phyloP scores from a whole-genome alignment of 2,797 vertebrate genomes.

The Picus viridis region DNA sequence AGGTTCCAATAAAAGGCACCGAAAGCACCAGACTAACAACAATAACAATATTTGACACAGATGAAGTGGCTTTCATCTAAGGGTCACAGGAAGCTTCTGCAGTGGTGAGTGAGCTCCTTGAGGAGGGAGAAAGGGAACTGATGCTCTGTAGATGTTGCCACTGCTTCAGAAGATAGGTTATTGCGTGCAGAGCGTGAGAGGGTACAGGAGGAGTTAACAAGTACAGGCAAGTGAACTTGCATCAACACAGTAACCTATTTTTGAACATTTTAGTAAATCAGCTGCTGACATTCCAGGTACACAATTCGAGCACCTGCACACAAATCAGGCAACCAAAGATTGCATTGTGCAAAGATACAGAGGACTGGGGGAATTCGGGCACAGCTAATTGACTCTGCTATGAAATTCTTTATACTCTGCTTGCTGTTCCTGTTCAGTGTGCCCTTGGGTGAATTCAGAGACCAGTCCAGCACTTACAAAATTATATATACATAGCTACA shows the following conservation, averaged over 20 bases:
- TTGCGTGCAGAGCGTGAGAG: not conserved
- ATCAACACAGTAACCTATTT: not conserved
- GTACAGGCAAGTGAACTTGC: not conserved
- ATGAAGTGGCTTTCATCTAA: conserved; percentile 8
- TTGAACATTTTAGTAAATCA: conserved; percentile 35
- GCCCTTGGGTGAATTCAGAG: not conserved
- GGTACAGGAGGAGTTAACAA: not conserved
- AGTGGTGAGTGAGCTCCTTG: not conserved
- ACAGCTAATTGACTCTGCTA: not conserved
- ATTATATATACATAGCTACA: not conserved
- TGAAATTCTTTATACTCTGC: not conserved
- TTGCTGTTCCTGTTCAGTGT: not conserved
- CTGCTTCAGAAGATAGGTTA: not conserved
- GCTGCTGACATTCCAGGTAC: not conserved
- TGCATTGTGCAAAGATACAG: not conserved
- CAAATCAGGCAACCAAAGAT: not conserved
- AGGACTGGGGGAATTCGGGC: not conserved
- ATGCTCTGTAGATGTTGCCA: not conserved
- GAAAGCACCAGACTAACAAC: conserved; percentile 32
- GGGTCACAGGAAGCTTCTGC: not conserved
- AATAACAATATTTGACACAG: conserved; percentile 26
- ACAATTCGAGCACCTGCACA: not conserved
- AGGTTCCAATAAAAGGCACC: conserved; percentile 54
- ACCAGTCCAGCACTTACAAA: not conserved
- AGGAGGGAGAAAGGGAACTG: not conserved